Conservation (phyloP, 2,113 vertebrate genomes). For the Patagioenas fasciata region DNA sequence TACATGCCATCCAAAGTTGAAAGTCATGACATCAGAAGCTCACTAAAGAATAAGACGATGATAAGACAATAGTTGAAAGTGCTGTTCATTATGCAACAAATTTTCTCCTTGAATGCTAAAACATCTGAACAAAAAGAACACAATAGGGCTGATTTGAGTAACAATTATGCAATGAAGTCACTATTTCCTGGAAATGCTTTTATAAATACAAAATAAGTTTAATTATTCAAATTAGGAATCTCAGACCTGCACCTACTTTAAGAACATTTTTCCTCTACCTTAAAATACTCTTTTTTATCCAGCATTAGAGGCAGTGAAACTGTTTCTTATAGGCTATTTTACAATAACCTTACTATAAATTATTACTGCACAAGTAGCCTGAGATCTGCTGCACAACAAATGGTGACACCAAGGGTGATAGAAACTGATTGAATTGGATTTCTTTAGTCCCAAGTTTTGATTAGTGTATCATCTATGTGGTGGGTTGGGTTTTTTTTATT, state of each 20-base stretch:
- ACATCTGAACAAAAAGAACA: slow-evolving; percentile 19
- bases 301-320: not conserved
- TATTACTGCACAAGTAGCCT: not conserved
- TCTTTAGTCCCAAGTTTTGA: not conserved
- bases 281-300: not conserved
- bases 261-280: not conserved
- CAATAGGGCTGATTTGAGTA: not conserved
- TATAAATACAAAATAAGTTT: not conserved
- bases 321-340: not conserved
- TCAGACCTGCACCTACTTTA: not conserved
- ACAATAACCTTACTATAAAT: not conserved
- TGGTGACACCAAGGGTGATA: not conserved
- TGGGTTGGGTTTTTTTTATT: not conserved
- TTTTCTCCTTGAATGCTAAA: not conserved
- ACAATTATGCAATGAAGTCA: not conserved
- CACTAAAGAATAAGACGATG: not conserved
- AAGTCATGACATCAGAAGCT: slow-evolving; percentile 9
- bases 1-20: not conserved
- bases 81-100: not conserved
- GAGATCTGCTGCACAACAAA: not conserved
- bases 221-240: slow-evolving; percentile 5
- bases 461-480: not conserved
- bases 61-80: slow-evolving; percentile 43
- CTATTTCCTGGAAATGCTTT: not conserved
- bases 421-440: not conserved